Base-by-base conservation (phyloP, 2,113 vertebrate genomes). In the Chionodraco myersi region DNA sequence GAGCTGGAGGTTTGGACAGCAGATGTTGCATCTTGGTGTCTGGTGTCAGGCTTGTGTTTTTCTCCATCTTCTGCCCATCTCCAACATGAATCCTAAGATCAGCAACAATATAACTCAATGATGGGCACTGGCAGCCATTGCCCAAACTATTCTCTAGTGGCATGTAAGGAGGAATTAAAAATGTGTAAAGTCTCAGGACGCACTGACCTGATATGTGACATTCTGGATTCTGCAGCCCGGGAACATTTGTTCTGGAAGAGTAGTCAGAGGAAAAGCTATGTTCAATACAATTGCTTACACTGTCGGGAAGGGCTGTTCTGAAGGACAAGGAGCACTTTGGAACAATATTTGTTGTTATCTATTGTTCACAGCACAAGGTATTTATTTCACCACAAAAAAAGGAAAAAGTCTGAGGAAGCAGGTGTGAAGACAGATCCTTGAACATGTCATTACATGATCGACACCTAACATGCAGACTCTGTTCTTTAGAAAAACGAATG, bases 71-170 rank as follows among this genome's bases (percentile, higher is more conserved):
- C 54, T 56, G 58, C 68, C 44, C 23, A 34, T 63, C 23, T 88
- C 85, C 88, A 88, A 79, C 59, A 89, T 87, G 79, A 82, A 87
- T 85, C 62, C 60, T 74, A 53, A 64, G 65, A 81, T 79, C 77
- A 87, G 80, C 85, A 85, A 86, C 88, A 93, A 92, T 86, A 90
- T 83, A 80, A 71, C 86, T 88, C 86, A 91, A 92, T 90, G 85
- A 93, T 73, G 75, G 53, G 77, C 21, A 21, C 21, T 21, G 21
- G 21, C 64, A 86, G 81, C 74, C 80, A 77, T 56, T 86, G 83
- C 77, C 75, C 67, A 74, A 54, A 12, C 80, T 71, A 65, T 70
- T 91, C 93, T 91, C 90, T 69, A 47, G 80, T 79, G 88, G 62
- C 79, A 75, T 86, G 83, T 84, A 89, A 85, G 69, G 77, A 88